Base-by-base conservation (phyloP, 2,888 invertebrate genomes). In the Agonopterix alstromeriana region DNA sequence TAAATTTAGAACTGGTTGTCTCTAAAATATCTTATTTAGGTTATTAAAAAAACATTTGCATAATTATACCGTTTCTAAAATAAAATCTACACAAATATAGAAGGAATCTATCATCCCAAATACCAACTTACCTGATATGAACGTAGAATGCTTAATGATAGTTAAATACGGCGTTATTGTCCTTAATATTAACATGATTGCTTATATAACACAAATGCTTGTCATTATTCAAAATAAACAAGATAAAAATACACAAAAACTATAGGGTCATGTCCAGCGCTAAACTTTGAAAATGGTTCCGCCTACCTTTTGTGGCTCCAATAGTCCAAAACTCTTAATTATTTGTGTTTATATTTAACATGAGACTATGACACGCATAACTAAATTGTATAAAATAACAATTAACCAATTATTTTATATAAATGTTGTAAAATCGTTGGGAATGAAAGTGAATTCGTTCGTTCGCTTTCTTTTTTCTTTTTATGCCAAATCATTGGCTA, bases 401-500 rank as follows among this genome's bases (percentile, higher is more conserved):
- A 42, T 11, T 11, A 42, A 11, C 8, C 11, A 27, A 27, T 1
- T 27, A 27, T 27, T 27, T 27, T 27, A 27, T 11, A 12, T 0
- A 42, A 42, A 42, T 42, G 1, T 38, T 38, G 38, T 38, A 11
- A 35, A 35, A 35, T 43, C 17, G 17, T 42, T 38, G 14, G 0
- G 42, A 46, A 50, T 49, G 35, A 17, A 42, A 46, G 48, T 36
- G 40, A 17, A 35, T 48, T 47, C 36, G n/a, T 14, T 2, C 10
- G 35, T 47, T 42, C 51, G 51, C 53, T 55, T 63, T 63, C 27
- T 27, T 27, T 27, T 27, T 27, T 5, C 49, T 45, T 46, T 49
- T 45, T 60, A 70, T 79, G 79, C 79, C 77, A 78, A 77, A 77
- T 79, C 79, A 77, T 71, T 74, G 56, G 47, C 45, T 4, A 27